Evolutionary conservation across 2,113 vertebrate genomes (phyloP).

Genomic region (Nannospalax galili): DNA sequence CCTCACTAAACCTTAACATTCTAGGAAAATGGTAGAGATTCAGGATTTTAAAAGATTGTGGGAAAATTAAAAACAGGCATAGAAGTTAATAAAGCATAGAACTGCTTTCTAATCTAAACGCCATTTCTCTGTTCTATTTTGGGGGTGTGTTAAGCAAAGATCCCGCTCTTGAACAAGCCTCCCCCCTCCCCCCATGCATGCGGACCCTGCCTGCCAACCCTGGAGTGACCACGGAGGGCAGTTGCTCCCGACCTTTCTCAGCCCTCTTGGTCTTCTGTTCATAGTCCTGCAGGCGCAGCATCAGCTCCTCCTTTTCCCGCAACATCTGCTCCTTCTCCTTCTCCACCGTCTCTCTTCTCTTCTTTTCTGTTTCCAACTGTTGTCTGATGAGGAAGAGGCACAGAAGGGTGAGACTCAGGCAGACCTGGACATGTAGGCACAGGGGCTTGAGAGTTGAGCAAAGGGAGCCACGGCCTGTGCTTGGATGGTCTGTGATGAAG

Average conservation of each 20-base stretch:
- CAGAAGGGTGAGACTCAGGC: background rate
- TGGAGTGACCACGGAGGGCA: too few species aligned
- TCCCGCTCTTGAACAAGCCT: fast-evolving
- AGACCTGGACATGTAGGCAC: background rate
- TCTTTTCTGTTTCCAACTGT: slow-evolving; percentile 95
- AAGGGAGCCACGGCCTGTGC: background rate
- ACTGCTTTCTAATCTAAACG: background rate
- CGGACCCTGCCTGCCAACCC: background rate
- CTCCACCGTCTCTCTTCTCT: slow-evolving; percentile 93
- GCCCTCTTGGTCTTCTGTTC: slow-evolving; percentile 95
- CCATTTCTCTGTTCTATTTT: fast-evolving
- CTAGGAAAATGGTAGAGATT: background rate
- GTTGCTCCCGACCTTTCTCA: slow-evolving; percentile 89
- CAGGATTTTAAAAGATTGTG: fast-evolving
- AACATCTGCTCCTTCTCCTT: slow-evolving; percentile 95
- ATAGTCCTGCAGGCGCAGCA: slow-evolving; percentile 92
- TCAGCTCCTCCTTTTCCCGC: slow-evolving; percentile 93
- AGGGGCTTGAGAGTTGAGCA: background rate
- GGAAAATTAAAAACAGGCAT: background rate
- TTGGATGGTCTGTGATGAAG: background rate
- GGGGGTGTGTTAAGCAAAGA: background rate
- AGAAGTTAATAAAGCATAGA: too few species aligned
- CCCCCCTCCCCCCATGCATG: background rate
- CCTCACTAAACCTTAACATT: background rate
- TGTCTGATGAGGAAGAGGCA: slow-evolving; percentile 83